These are phyloP conservation scores for Leptatherina wallacei DNA, from an alignment of 2,797 vertebrate species.

Conservation along the genomic window DNA sequence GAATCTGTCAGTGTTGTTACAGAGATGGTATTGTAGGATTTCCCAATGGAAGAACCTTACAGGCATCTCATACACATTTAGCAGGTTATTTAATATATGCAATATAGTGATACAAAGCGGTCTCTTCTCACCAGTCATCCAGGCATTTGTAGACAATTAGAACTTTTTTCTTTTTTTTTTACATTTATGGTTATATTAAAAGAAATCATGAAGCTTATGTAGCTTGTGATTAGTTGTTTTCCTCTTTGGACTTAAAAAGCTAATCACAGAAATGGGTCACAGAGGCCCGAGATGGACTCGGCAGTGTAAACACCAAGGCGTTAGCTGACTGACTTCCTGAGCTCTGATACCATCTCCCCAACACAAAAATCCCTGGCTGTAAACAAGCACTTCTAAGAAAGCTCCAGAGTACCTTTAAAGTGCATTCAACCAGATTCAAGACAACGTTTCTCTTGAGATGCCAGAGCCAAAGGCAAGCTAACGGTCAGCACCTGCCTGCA, in stretches of 20 bases:
- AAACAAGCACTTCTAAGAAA: slow-evolving; percentile 69
- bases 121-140: not conserved
- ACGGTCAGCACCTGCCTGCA: slow-evolving; percentile 21
- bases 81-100: too few species aligned
- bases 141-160: slow-evolving; percentile 1
- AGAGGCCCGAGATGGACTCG: slow-evolving; percentile 55
- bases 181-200: not conserved
- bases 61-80: not conserved
- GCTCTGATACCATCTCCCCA: slow-evolving; percentile 74
- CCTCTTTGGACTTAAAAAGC: slow-evolving; percentile 17
- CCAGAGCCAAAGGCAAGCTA: slow-evolving; percentile 33
- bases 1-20: not conserved
- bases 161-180: not conserved
- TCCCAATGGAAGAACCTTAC: slow-evolving; percentile 10
- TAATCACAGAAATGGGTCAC: slow-evolving; percentile 64
- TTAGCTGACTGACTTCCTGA: slow-evolving; percentile 81
- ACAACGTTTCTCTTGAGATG: slow-evolving; percentile 56
- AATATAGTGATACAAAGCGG: not conserved
- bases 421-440: slow-evolving; percentile 65
- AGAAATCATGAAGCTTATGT: not conserved
- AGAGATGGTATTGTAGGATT: not conserved
- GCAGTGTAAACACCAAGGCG: slow-evolving; percentile 78
- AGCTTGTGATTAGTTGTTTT: slow-evolving; percentile 1
- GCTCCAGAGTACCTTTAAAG: slow-evolving; percentile 65
- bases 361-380: slow-evolving; percentile 69